Evolutionary conservation across 2,888 invertebrate genomes (phyloP).

Genomic region (Epinotia bilunana): DNA sequence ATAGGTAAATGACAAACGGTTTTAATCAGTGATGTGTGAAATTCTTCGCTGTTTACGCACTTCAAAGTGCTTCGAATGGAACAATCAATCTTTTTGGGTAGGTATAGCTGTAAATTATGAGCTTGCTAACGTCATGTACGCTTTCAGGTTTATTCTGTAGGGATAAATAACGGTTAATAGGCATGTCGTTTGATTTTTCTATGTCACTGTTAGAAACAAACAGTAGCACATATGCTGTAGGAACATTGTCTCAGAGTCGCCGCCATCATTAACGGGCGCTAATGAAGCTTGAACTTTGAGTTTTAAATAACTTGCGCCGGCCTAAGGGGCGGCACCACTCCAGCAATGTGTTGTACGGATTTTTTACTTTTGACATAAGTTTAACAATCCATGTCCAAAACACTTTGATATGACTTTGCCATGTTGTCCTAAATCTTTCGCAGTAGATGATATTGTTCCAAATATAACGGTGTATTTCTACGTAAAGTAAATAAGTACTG

Average conservation of each 20-base stretch:
- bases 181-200: slow-evolving; percentile 53
- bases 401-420: slow-evolving; percentile 69
- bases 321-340: slow-evolving; percentile 70
- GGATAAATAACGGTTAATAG: slow-evolving; percentile 33
- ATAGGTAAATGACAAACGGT: slow-evolving; percentile 23
- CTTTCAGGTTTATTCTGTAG: slow-evolving; percentile 8
- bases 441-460: slow-evolving; percentile 47
- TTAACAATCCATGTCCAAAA: slow-evolving; percentile 76
- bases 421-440: slow-evolving; percentile 52
- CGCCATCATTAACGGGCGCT: slow-evolving; percentile 82
- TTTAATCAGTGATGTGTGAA: slow-evolving; percentile 17
- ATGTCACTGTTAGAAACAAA: slow-evolving; percentile 58
- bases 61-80: slow-evolving; percentile 10
- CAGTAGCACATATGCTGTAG: slow-evolving; percentile 56
- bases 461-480: slow-evolving; percentile 46
- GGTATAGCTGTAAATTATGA: background rate
- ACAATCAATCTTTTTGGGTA: slow-evolving; percentile 9
- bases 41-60: slow-evolving; percentile 12
- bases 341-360: slow-evolving; percentile 62
- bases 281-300: slow-evolving; percentile 82
- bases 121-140: slow-evolving; percentile 12
- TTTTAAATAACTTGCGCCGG: slow-evolving; percentile 78
- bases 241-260: slow-evolving; percentile 68
- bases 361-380: slow-evolving; percentile 75
- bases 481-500: slow-evolving; percentile 53